Base-by-base conservation (phyloP, 2,888 invertebrate species). In the Torymus aiolomorphi region DNA sequence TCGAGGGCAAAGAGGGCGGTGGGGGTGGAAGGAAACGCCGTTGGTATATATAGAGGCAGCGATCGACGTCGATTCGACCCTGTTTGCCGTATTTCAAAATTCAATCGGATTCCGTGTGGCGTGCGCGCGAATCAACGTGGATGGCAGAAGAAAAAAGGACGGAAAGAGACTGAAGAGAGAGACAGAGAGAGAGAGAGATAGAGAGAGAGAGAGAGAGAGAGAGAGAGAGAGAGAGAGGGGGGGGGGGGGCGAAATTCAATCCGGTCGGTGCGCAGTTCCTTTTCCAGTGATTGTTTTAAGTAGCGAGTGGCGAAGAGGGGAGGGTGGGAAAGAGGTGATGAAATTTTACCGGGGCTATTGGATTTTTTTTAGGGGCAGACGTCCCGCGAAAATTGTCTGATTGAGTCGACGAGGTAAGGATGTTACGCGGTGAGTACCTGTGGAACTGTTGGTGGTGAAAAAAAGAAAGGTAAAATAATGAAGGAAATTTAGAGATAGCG, bases 41-140 rank as follows among this genome's bases (percentile, higher is more conserved):
- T 31, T 11, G 71, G 56, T 49, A 16, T 42, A 14, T 57, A 20
- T 16, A 75, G 66, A 59, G 49, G 51, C 11, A 70, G 16, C 8
- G 71, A 75, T 74, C 80, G 70, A 42, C 70, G 56, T 71, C 54
- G 59, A 75, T 78, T 63, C 65, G 71, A 0, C 66, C 77, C 67
- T 76, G 77, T 80, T 81, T 66, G 76, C 69, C 69, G 70, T 79
- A 82, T 80, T 80, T 77, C 80, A 83, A 76, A 80, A 78, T 82
- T 82, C 81, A 82, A 82, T 83, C 81, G 79, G 82, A 81, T 77
- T 79, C 76, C 80, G 69, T 76, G 75, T 76, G 57, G 54, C 77
- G 16, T 20, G 59, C 62, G 61, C 73, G 73, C 31, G 73, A 54
- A 54, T 16, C 51, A 63, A 72, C 13, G 62, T 54, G 54, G 12